These are phyloP conservation scores for Bothrops jararaca DNA, from an alignment of 2,113 vertebrate species.

Conservation along the genomic window DNA sequence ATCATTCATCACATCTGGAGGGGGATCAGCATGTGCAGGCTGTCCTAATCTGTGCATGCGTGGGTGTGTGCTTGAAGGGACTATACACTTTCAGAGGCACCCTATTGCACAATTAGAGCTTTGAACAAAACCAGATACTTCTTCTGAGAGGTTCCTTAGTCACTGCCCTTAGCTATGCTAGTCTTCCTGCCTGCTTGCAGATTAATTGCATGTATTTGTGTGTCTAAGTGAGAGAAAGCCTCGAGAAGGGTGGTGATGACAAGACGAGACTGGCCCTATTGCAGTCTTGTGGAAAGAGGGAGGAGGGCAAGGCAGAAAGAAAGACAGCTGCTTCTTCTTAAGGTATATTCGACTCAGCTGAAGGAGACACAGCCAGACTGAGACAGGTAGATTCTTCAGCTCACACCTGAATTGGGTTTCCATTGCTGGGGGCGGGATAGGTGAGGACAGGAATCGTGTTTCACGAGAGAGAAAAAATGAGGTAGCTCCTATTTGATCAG, in stretches of 20 bases:
- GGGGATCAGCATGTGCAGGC: not conserved
- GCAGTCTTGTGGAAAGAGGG: not conserved
- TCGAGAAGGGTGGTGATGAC: not conserved
- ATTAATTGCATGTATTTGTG: not conserved
- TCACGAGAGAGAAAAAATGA: not conserved
- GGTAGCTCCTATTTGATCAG: not conserved
- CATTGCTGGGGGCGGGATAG: not conserved
- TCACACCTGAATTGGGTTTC: not conserved
- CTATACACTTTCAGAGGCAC: not conserved
- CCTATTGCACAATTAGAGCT: not conserved
- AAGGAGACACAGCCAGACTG: not conserved
- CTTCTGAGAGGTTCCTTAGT: not conserved
- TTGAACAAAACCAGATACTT: not conserved
- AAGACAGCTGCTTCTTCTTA: not conserved
- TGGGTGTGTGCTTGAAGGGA: not conserved
- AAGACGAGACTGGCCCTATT: not conserved
- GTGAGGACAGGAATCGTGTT: not conserved
- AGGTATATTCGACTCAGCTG: not conserved
- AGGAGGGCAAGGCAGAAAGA: not conserved
- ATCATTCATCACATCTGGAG: not conserved
- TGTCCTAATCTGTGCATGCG: not conserved
- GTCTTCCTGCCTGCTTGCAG: not conserved
- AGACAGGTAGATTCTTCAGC: not conserved
- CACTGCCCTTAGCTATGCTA: not conserved
- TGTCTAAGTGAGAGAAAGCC: not conserved